Percentiles rank a stretch among this genome's conserved stretches.
phyloP scores from a whole-genome alignment of 2,797 vertebrate species.

The Chelidonichthys spinosus region DNA sequence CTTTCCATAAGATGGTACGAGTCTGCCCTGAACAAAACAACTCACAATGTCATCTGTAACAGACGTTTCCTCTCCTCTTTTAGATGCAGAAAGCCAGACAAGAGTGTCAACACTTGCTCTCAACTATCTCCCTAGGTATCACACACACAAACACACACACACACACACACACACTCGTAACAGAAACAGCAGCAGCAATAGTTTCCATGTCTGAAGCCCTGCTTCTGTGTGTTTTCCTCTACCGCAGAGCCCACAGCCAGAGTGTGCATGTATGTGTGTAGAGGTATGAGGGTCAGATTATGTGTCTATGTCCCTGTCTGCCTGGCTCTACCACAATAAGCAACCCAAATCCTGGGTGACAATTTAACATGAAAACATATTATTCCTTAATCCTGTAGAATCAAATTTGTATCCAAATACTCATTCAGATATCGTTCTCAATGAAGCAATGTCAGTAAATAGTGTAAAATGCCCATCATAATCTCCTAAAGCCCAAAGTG shows the following conservation, averaged over 20 bases:
- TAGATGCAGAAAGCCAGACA: slow-evolving; percentile 7
- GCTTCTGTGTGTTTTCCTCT: slow-evolving; percentile 24
- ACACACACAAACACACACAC: neutral
- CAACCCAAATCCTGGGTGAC: neutral
- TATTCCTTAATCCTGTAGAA: no score
- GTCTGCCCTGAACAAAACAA: neutral
- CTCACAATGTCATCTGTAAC: neutral
- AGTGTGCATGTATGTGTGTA: neutral
- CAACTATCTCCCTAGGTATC: slow-evolving; percentile 1
- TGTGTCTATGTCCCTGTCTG: neutral
- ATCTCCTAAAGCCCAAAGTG: neutral
- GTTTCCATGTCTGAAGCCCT: no score
- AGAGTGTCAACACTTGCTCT: slow-evolving; percentile 2
- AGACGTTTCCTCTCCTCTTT: neutral
- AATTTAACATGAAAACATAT: neutral
- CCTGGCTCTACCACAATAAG: neutral
- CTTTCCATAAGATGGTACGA: neutral
- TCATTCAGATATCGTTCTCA: neutral
- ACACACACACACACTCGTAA: neutral
- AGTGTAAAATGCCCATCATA: neutral
- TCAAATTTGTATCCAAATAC: no score
- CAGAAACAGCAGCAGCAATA: neutral
- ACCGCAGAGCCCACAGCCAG: neutral
- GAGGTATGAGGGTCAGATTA: neutral
- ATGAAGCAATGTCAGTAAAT: neutral